Evolutionary conservation across 2,888 invertebrate genomes (phyloP), one percentile per base, ranked within the genome.

Genomic region (Rhyacophila evoluta): DNA sequence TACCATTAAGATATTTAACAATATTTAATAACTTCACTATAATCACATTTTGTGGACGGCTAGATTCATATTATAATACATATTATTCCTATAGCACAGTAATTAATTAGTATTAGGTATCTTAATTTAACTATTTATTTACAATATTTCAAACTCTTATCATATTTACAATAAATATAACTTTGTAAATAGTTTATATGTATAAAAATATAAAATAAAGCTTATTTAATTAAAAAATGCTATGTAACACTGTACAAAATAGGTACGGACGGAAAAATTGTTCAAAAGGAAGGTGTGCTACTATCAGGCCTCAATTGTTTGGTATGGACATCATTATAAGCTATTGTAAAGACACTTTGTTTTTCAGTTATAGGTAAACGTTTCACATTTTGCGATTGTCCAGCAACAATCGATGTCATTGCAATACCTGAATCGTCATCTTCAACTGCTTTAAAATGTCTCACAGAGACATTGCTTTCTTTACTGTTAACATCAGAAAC

Each of bases 291-390:
- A 67, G 95, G 94, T 4, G 94, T 93, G 84, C 94, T 94, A 85
- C 95, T 95, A 83, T 95, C 95, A 15, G 95, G 93, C 84, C 94
- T 89, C 75, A 96, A 89, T 85, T 95, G 95, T 84, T 94, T 94
- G 0, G 96, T 96, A 83, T 95, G 94, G 84, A 97, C 95, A 84
- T 97, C 97, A 84, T 95, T 95, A 85, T 97, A 97, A 0, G 97
- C 97, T 83, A 97, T 97, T 5, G 96, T 96, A 85, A 97, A 97
- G 29, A 97, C 94, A 85, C 97, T 97, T 85, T 97, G 97, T 88
- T 97, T 97, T 84, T 97, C 96, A 2, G 94, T 93, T 80, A 94
- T 94, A 15, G 93, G 92, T 84, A 94, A 91, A 81, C 93, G 89
- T 81, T 91, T 91, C 6, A 91, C 90, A 84, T 92, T 91, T 80